A percentile compares a stretch with the other conserved stretches of the same genome.
These are phyloP conservation scores for Tolmerus cingulatus DNA, from an alignment of 2,888 invertebrate genomes.

Conservation along the genomic window DNA sequence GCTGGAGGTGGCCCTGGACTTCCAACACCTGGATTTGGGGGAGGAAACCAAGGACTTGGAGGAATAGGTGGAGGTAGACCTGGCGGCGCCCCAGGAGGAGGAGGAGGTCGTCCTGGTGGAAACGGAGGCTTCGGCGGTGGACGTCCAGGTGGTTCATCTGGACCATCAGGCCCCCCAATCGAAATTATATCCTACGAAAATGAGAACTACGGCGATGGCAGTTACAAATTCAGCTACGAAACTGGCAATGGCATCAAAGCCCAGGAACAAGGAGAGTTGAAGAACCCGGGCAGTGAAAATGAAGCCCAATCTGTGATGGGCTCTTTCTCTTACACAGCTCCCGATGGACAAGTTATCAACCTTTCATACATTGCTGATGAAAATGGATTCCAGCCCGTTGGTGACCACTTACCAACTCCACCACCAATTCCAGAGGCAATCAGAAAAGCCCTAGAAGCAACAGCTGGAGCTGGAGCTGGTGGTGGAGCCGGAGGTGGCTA, in stretches of 20 bases:
- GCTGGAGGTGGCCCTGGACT: slow-evolving; percentile 63
- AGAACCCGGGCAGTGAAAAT: slow-evolving; percentile 67
- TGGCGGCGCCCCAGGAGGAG: slow-evolving; percentile 53
- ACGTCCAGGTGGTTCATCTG: slow-evolving; percentile 54
- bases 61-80: slow-evolving; percentile 60
- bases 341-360: slow-evolving; percentile 70
- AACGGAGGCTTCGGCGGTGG: slow-evolving; percentile 49
- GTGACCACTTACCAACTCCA: slow-evolving; percentile 69
- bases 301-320: slow-evolving; percentile 69
- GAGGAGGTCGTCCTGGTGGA: slow-evolving; percentile 54
- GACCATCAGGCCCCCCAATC: slow-evolving; percentile 62
- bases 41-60: slow-evolving; percentile 54
- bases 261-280: slow-evolving; percentile 69
- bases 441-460: slow-evolving; percentile 66
- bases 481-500: slow-evolving; percentile 58
- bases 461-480: slow-evolving; percentile 61
- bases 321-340: slow-evolving; percentile 71
- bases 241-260: slow-evolving; percentile 72
- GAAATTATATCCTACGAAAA: slow-evolving; percentile 68
- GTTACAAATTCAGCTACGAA: slow-evolving; percentile 70
- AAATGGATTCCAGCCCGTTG: slow-evolving; percentile 71
- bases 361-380: slow-evolving; percentile 73
- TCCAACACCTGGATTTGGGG: slow-evolving; percentile 55
- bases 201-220: slow-evolving; percentile 69
- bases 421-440: slow-evolving; percentile 74